A percentile compares a stretch with the other conserved stretches of the same genome.
Conservation (phyloP, 2,888 invertebrate genomes). For the Leptinotarsa tumamoca region DNA sequence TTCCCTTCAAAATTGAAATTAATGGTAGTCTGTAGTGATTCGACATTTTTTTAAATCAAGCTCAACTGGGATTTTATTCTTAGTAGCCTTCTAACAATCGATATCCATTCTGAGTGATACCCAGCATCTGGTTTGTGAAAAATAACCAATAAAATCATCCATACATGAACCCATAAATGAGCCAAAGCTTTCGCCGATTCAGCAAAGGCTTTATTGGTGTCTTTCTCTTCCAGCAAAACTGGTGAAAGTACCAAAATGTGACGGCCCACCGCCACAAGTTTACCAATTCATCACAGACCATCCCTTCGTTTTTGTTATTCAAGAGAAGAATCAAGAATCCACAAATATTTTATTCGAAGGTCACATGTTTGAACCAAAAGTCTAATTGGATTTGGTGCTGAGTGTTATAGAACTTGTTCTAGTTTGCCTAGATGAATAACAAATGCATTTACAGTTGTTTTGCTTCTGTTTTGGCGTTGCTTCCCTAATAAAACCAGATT, state of each 20-base stretch:
- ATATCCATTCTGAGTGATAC: too few relatives aligned
- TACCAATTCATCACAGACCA: conserved; percentile 14
- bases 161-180: too few relatives aligned
- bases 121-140: too few relatives aligned
- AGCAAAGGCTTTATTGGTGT: not conserved
- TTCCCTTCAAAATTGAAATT: too few relatives aligned
- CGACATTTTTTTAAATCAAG: too few relatives aligned
- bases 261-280: not conserved
- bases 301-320: conserved; percentile 21
- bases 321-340: not conserved
- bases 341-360: conserved; percentile 23
- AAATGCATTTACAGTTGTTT: not conserved
- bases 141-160: too few relatives aligned
- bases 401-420: not conserved
- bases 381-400: not conserved
- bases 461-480: too few relatives aligned
- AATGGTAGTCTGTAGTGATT: too few relatives aligned
- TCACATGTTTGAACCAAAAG: conserved; percentile 10
- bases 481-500: too few relatives aligned
- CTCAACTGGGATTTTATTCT: too few relatives aligned
- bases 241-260: not conserved
- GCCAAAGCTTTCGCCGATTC: not conserved
- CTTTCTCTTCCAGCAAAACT: conserved; percentile 18
- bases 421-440: not conserved
- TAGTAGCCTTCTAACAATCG: too few relatives aligned